Conservation (phyloP, 2,113 vertebrate genomes). For the Sus scrofa region DNA sequence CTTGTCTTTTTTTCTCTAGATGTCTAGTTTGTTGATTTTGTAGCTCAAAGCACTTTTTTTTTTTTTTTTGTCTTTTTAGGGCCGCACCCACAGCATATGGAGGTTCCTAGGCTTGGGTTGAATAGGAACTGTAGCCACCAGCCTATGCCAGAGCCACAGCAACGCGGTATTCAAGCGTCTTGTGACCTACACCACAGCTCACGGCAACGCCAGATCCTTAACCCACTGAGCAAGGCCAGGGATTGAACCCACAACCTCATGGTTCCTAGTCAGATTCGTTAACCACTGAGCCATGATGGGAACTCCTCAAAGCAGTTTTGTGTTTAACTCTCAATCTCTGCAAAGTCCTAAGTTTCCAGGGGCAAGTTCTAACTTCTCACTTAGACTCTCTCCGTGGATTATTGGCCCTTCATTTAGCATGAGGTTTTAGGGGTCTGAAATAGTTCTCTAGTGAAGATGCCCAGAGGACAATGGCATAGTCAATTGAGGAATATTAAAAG, state of each 20-base stretch:
- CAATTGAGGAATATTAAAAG: not conserved
- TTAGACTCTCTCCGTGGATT: not conserved
- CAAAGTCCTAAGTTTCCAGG: not conserved
- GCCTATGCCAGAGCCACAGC: no score
- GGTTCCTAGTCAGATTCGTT: no score
- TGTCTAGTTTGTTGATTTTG: not conserved
- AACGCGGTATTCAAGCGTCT: no score
- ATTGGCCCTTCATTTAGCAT: not conserved
- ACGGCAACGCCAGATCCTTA: no score
- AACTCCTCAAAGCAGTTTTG: conserved; percentile 9
- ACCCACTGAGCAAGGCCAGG: no score
- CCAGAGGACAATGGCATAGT: not conserved
- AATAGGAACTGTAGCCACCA: no score
- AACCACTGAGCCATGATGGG: no score
- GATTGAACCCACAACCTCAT: no score
- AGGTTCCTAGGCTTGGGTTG: no score
- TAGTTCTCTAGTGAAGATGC: not conserved
- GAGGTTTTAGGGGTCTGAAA: not conserved
- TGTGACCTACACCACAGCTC: no score
- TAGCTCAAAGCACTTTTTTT: conserved; percentile 5
- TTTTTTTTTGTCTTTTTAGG: no score
- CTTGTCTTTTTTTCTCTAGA: not conserved
- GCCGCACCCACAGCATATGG: no score
- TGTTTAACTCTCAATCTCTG: not conserved
- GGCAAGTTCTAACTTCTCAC: not conserved